Evolutionary conservation across 2,888 invertebrate species (phyloP), one percentile per base, ranked within the genome.

Genomic region (Euzophera pinguis): DNA sequence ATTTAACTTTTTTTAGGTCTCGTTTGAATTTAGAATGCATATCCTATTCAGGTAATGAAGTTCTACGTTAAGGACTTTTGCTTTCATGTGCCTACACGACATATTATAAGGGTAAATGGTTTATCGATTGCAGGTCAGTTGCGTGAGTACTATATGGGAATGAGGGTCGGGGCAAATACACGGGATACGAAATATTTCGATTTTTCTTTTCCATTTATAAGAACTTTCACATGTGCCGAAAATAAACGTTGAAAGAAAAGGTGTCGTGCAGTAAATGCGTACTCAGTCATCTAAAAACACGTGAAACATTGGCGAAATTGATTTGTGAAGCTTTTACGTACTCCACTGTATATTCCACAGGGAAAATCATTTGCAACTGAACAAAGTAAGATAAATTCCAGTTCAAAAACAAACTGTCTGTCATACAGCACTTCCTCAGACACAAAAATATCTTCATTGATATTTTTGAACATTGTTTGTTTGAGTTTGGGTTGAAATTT

Each of bases 81-180:
- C 37, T 38, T 49, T 38, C 12, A 37, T 51, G 52, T 61, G 52
- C 55, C 35, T 48, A 54, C 57, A 58, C 63, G 48, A 55, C 57
- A 58, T 63, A 61, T 67, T 65, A 67, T 62, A 69, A 65, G 70
- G 75, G 74, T 75, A 76, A 78, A 73, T 67, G 75, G 60, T 64
- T 71, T 75, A 79, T 78, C 67, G 79, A 79, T 77, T 71, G 55
- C 39, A 29, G 41, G 57, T 52, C 59, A 67, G 62, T 70, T 66
- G 68, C 70, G 70, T 71, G 70, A 56, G 63, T 12, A 22, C 56
- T 55, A 56, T 54, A 50, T 38, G 52, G 53, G 29, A 43, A 43
- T 27, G 14, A 29, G 43, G 13, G 29, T 43, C 43, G 43, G 12
- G 27, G 13, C 41, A n/a, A 41, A 41, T 9, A 43, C 10, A 13